Conservation (phyloP, 1,140 invertebrate species). For the Oryctes rhinoceros region DNA sequence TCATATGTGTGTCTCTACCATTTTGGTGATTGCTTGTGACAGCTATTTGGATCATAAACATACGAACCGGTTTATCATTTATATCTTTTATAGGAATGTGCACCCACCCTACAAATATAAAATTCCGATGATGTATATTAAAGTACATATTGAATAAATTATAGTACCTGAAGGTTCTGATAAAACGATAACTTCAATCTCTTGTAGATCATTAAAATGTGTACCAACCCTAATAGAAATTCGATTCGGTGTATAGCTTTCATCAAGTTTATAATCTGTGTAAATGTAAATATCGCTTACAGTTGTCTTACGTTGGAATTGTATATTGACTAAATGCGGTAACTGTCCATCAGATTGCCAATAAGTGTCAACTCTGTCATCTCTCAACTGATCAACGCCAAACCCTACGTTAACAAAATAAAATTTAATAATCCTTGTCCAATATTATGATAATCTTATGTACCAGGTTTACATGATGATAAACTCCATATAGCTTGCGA, state of each 20-base stretch:
- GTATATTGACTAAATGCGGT: constrained; percentile 97
- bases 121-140: not conserved
- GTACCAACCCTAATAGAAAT: constrained; percentile 95
- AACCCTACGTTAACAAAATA: constrained; percentile 72
- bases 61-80: constrained; percentile 85
- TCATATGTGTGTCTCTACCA: constrained; percentile 96
- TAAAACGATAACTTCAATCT: constrained; percentile 94
- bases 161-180: constrained; percentile 82
- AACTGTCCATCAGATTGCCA: constrained; percentile 99
- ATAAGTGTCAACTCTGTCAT: constrained; percentile 95
- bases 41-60: constrained; percentile 97
- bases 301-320: constrained; percentile 95
- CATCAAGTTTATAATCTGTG: constrained; percentile 97
- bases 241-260: constrained; percentile 97
- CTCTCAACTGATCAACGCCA: constrained; percentile 95
- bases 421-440: not conserved
- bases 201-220: constrained; percentile 97
- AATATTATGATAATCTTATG: not conserved
- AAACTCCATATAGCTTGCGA: constrained; percentile 97
- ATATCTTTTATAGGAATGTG: constrained; percentile 91
- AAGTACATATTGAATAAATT: constrained; percentile 3
- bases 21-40: constrained; percentile 98
- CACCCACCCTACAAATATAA: constrained; percentile 81
- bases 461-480: constrained; percentile 97
- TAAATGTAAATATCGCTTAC: constrained; percentile 96